phyloP scores from a whole-genome alignment of 2,113 vertebrate species.

The Mustela nigripes region DNA sequence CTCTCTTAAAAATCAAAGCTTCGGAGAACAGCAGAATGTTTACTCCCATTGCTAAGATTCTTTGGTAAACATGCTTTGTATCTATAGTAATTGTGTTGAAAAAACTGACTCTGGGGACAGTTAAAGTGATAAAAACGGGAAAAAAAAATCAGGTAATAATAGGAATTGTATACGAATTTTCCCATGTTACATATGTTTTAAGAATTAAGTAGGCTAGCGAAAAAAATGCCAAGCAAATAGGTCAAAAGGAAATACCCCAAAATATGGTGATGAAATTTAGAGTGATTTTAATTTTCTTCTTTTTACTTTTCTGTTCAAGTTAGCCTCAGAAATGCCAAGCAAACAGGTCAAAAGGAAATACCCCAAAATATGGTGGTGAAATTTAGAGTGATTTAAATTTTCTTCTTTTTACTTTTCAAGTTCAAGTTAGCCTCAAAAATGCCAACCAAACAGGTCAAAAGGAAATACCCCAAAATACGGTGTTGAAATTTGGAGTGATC shows the following conservation, averaged over 20 bases:
- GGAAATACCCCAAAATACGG: neutral
- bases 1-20: neutral
- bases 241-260: neutral
- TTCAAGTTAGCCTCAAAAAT: slow-evolving; percentile 48
- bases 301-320: slow-evolving; percentile 52
- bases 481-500: slow-evolving; percentile 14
- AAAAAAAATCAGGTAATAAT: neutral
- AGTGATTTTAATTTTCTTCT: slow-evolving; percentile 6
- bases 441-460: neutral
- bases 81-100: neutral
- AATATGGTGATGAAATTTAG: neutral
- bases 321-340: neutral
- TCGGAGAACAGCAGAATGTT: neutral
- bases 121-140: slow-evolving; percentile 18
- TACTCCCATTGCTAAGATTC: neutral
- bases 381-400: neutral
- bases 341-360: neutral
- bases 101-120: neutral
- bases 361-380: neutral
- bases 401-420: slow-evolving; percentile 28
- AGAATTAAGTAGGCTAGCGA: neutral
- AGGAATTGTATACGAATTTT: neutral
- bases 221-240: neutral
- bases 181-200: neutral
- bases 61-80: slow-evolving; percentile 10